Conservation (phyloP, 1,140 invertebrate species). For the Drosophila micromelanica region DNA sequence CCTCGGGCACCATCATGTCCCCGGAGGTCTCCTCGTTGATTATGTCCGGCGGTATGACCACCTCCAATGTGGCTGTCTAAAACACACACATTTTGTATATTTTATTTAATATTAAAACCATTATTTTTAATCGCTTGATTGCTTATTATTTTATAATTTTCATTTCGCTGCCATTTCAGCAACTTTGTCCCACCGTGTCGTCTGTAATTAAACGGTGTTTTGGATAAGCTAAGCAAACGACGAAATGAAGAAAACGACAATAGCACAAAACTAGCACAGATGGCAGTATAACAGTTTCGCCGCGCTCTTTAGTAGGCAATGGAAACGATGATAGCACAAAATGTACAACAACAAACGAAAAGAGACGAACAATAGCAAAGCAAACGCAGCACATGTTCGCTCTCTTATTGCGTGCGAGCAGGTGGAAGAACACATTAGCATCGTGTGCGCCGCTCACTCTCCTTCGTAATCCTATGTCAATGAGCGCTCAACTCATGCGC, state of each 20-base stretch:
- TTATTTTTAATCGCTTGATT: too few relatives aligned
- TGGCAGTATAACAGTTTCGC: too few relatives aligned
- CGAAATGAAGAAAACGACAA: too few relatives aligned
- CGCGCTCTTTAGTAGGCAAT: background rate
- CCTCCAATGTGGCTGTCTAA: conserved; percentile 93
- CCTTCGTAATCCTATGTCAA: background rate
- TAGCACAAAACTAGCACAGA: too few relatives aligned
- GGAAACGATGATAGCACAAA: background rate
- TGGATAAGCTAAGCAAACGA: too few relatives aligned
- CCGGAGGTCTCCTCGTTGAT: conserved; percentile 94
- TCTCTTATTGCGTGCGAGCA: too few relatives aligned
- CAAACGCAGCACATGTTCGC: background rate
- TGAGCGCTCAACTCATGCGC: background rate
- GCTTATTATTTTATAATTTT: background rate
- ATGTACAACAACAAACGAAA: too few relatives aligned
- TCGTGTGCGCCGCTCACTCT: background rate
- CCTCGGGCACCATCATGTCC: conserved; percentile 96
- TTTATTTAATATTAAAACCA: too few relatives aligned
- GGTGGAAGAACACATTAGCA: too few relatives aligned
- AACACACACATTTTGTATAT: too few relatives aligned
- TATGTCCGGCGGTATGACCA: conserved; percentile 96
- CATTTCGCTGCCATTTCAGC: background rate
- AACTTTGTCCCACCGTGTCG: background rate
- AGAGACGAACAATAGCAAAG: background rate
- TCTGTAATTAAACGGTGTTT: too few relatives aligned